Percentiles rank a stretch among this genome's conserved stretches.
phyloP scores from a whole-genome alignment of 2,888 invertebrate genomes.

The Hyposoter didymator region DNA sequence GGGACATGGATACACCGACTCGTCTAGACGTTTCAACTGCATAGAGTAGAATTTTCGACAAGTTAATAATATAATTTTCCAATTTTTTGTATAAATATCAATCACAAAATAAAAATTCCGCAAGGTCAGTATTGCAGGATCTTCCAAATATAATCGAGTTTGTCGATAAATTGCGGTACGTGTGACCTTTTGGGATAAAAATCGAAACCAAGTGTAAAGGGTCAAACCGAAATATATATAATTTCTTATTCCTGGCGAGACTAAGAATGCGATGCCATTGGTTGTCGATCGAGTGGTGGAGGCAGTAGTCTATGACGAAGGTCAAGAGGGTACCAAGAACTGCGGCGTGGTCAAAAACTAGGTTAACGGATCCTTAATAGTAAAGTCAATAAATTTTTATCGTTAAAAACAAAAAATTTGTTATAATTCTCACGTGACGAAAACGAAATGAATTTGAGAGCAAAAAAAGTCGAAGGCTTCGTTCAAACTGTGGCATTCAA shows the following conservation, averaged over 20 bases:
- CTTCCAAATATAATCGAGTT: neutral
- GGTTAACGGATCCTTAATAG: neutral
- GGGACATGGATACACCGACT: conserved; percentile 43
- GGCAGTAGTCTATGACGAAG: neutral
- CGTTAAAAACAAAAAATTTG: neutral
- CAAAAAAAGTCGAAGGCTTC: neutral
- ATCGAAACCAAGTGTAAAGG: neutral
- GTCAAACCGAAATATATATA: neutral
- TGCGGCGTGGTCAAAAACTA: conserved; percentile 11
- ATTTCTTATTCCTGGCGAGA: neutral
- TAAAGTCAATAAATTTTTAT: neutral
- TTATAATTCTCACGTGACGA: neutral
- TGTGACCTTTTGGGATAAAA: neutral
- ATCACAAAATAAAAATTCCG: neutral
- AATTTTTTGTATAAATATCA: neutral
- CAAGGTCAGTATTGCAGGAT: neutral
- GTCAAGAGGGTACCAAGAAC: conserved; percentile 13
- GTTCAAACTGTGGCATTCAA: neutral
- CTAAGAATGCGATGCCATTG: neutral
- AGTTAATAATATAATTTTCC: neutral
- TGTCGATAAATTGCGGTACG: neutral
- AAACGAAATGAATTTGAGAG: neutral
- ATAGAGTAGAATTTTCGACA: conserved; percentile 33
- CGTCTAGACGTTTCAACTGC: conserved; percentile 23
- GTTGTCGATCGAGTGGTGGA: neutral